These are phyloP conservation scores for Heliconius melpomene DNA, from an alignment of 1,140 invertebrate genomes.

Conservation along the genomic window DNA sequence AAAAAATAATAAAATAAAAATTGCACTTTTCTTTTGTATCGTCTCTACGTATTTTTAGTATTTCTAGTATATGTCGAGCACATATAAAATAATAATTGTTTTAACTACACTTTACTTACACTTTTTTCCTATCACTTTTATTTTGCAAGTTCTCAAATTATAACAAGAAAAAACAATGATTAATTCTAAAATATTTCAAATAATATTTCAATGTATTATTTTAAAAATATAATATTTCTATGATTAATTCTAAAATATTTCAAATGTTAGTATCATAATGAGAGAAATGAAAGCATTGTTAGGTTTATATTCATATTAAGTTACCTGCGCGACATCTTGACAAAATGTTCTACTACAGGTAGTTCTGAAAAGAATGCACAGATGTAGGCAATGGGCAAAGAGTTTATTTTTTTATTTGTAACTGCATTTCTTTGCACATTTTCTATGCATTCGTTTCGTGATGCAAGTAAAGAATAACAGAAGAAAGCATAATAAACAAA, in stretches of 20 bases:
- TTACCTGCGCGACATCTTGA: slow-evolving; percentile 46
- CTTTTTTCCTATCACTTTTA: no score
- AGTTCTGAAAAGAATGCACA: slow-evolving; percentile 79
- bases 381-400: slow-evolving; percentile 61
- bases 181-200: background rate
- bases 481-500: slow-evolving; percentile 41
- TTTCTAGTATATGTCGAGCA: no score
- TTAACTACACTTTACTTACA: no score
- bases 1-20: no score
- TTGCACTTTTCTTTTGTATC: no score
- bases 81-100: no score
- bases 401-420: slow-evolving; percentile 33
- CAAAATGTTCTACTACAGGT: slow-evolving; percentile 60
- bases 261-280: background rate
- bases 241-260: background rate
- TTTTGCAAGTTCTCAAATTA: no score
- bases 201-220: background rate
- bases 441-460: slow-evolving; percentile 76
- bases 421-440: slow-evolving; percentile 77
- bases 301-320: slow-evolving; percentile 1
- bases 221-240: no score
- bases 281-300: background rate
- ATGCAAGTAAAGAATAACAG: slow-evolving; percentile 45
- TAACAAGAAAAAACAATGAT: no score
- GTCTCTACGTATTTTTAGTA: no score